phyloP scores from a whole-genome alignment of 1,140 invertebrate species.

The Bombus impatiens region DNA sequence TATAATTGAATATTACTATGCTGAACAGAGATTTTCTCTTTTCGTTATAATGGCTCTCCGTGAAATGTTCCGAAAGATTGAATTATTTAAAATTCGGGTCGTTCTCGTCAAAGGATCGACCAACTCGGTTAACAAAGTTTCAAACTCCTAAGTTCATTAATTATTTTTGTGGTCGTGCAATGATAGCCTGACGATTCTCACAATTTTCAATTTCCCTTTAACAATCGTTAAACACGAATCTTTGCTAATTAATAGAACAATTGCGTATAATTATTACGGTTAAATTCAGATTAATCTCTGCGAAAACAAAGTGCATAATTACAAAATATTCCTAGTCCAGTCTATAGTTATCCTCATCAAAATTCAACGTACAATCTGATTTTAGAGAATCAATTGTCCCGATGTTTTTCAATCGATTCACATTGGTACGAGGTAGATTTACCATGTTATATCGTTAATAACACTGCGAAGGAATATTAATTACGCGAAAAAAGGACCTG shows the following conservation, averaged over 20 bases:
- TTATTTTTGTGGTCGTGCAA: neutral
- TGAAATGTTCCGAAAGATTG: neutral
- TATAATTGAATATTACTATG: too few species aligned
- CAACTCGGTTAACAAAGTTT: neutral
- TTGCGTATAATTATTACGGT: neutral
- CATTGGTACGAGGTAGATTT: too few species aligned
- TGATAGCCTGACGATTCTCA: neutral
- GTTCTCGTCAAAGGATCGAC: neutral
- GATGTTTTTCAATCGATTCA: too few species aligned
- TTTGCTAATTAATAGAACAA: neutral
- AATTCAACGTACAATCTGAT: too few species aligned
- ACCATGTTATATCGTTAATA: too few species aligned
- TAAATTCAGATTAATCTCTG: neutral
- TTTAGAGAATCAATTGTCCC: too few species aligned
- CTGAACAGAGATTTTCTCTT: neutral
- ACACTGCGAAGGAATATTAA: too few species aligned
- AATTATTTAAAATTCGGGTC: neutral
- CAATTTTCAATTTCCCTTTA: neutral
- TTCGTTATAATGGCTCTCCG: neutral
- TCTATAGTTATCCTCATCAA: too few species aligned
- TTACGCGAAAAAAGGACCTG: neutral
- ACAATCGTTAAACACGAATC: neutral
- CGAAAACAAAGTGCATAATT: neutral
- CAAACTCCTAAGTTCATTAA: neutral
- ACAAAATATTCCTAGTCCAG: neutral